Base-by-base conservation (phyloP, 2,797 vertebrate species). In the Dermochelys coriacea region DNA sequence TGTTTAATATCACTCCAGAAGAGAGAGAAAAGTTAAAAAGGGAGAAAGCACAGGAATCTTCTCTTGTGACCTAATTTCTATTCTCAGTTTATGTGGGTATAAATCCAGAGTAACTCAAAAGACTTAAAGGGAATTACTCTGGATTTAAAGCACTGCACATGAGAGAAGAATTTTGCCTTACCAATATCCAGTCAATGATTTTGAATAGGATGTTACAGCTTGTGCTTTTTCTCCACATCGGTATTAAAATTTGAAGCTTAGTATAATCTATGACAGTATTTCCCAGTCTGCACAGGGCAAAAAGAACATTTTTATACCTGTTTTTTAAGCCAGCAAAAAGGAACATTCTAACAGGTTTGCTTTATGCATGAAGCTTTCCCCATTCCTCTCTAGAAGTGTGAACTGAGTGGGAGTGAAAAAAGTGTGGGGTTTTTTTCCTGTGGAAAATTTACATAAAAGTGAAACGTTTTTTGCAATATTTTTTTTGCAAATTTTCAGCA, bases 331-430 rank as follows among this genome's bases (percentile, higher is more conserved):
- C 55, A 89, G 79, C 50, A 80, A 80, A 78, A 93, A 41, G 12
- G 29, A 10, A 61, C 2, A 68, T 4, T 84, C 79, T 45, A 74
- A 75, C 25, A 80, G 6, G 7, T 75, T 87, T n/a, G 19, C 83
- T 89, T 90, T 85, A 92, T 91, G 47, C 34, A n/a, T 68, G 18
- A 64, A 5, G 61, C 12, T 78, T 34, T 93, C 92, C 82, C 80
- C 75, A 45, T 15, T 55, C 59, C 57, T 23, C n/a, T 47, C 37
- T 45, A 18, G n/a, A 18, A 68, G 8, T 68, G 16, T 37, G n/a
- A 68, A n/a, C 18, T 68, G 64, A n/a, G 4, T 10, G 4, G 64
- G 64, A 37, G 34, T 37, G 16, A 12, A 75, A 75, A 75, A 75
- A 15, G 19, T 10, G 12, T 61, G 57, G 12, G 12, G 5, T 5